A percentile compares a stretch with the other conserved stretches of the same genome.
These are phyloP conservation scores for Syngnathus rostellatus DNA, from an alignment of 2,797 vertebrate species.

Conservation along the genomic window DNA sequence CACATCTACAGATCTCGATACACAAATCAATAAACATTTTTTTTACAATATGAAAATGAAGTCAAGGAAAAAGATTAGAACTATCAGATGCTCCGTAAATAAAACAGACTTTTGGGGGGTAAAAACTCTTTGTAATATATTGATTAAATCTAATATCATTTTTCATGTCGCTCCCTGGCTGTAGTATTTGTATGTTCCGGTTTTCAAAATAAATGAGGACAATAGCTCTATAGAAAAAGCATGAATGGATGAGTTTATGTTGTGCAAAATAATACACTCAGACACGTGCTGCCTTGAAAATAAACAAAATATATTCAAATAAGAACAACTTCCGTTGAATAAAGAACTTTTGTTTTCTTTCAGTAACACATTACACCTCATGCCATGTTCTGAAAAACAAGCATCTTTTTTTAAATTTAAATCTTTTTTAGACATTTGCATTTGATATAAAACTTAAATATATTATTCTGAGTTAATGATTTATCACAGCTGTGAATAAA, in stretches of 20 bases:
- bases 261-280: constrained; percentile 44
- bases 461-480: constrained; percentile 53
- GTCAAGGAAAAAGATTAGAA: no score
- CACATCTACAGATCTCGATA: no score
- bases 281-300: constrained; percentile 64
- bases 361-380: constrained; percentile 67
- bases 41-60: no score
- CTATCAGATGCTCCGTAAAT: no score
- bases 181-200: neutral
- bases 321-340: constrained; percentile 59
- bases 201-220: neutral
- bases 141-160: no score
- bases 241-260: neutral
- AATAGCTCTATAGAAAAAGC: neutral
- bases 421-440: constrained; percentile 24
- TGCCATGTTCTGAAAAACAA: constrained; percentile 66
- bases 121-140: no score
- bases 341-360: constrained; percentile 56
- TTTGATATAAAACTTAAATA: constrained; percentile 60
- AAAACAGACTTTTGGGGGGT: no score
- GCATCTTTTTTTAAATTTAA: constrained; percentile 11
- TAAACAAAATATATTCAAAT: constrained; percentile 76
- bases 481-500: constrained; percentile 65
- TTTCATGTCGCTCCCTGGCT: no score
- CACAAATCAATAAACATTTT: no score